Evolutionary conservation across 2,888 invertebrate genomes (phyloP).

Genomic region (Syrphus vitripennis): DNA sequence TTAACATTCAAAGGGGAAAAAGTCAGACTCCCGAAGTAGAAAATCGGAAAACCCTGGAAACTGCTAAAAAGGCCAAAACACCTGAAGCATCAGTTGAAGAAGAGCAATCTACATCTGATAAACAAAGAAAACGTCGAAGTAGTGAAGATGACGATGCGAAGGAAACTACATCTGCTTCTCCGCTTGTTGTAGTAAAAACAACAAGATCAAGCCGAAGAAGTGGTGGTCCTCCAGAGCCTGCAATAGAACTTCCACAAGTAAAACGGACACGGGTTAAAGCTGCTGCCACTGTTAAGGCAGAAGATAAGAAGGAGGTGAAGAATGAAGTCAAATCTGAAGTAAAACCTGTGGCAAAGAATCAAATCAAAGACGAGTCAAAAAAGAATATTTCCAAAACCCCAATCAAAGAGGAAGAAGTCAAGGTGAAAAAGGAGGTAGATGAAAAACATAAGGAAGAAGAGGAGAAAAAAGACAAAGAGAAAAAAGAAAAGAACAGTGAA

Average conservation of each 20-base stretch:
- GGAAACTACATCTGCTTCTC: conserved; percentile 7
- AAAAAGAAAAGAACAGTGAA: background rate
- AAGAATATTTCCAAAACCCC: background rate
- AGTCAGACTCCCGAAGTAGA: background rate
- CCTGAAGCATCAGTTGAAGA: background rate
- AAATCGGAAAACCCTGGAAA: background rate
- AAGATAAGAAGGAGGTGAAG: background rate
- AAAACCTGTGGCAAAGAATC: background rate
- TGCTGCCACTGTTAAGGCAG: background rate
- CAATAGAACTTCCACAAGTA: conserved; percentile 75
- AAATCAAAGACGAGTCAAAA: background rate
- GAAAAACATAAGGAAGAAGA: conserved; percentile 21
- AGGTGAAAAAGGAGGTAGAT: conserved; percentile 33
- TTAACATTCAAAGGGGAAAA: background rate
- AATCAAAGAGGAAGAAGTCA: conserved; percentile 24
- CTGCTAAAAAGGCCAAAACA: background rate
- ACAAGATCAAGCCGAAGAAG: conserved; percentile 77
- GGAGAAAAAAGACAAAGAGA: background rate
- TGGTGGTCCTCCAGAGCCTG: conserved; percentile 74
- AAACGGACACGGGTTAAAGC: conserved; percentile 75
- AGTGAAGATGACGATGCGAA: conserved; percentile 74
- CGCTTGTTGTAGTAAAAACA: conserved; percentile 35
- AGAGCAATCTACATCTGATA: conserved; percentile 25
- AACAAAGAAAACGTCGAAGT: conserved; percentile 77
- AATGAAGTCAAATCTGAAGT: background rate